These are phyloP conservation scores for Kryptopterus vitreolus DNA, from an alignment of 2,797 vertebrate species.

Conservation along the genomic window DNA sequence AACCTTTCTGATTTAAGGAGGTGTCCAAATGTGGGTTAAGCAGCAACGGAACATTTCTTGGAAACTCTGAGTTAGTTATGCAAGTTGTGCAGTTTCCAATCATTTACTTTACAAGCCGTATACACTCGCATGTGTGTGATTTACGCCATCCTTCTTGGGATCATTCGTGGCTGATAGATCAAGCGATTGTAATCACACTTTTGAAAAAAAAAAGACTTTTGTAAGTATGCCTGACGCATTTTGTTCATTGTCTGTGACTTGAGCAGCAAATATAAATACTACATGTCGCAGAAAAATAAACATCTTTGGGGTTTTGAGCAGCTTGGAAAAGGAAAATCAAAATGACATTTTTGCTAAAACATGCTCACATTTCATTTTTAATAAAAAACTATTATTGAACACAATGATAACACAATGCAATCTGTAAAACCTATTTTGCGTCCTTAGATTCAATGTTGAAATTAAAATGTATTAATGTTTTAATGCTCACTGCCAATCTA, in stretches of 20 bases:
- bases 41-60: constrained; percentile 49
- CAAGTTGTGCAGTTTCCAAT: constrained; percentile 43
- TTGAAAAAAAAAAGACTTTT: constrained; percentile 19
- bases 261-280: constrained; percentile 3
- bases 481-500: not conserved
- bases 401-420: not conserved
- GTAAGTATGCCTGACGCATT: not conserved
- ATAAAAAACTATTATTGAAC: too few relatives aligned
- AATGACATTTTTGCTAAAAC: too few relatives aligned
- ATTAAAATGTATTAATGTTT: not conserved
- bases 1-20: constrained; percentile 49
- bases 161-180: constrained; percentile 36
- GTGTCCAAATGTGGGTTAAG: constrained; percentile 25
- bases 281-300: not conserved
- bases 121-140: constrained; percentile 29
- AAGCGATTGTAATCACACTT: constrained; percentile 28
- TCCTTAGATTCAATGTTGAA: not conserved
- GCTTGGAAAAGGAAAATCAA: not conserved
- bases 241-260: not conserved
- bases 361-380: not conserved
- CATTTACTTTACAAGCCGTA: constrained; percentile 26
- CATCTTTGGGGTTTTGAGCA: not conserved
- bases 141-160: constrained; percentile 32
- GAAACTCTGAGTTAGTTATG: constrained; percentile 42
- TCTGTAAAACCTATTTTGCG: not conserved